phyloP scores from a whole-genome alignment of 2,888 invertebrate genomes.

The Troglohyphantes excavatus region DNA sequence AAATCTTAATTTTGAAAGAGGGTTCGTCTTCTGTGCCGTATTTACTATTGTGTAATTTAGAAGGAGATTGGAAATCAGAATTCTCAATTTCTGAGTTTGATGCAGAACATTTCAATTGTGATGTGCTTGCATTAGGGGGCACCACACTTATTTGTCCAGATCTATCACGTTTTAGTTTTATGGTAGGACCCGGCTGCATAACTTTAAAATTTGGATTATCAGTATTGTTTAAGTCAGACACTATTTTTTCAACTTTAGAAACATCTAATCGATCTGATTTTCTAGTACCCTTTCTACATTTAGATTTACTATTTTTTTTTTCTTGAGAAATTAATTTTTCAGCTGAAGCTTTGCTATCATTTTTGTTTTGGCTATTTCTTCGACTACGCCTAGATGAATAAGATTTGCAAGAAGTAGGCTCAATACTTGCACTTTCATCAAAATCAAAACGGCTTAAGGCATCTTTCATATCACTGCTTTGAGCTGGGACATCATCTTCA shows the following conservation, averaged over 20 bases:
- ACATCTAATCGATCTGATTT: not conserved
- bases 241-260: not conserved
- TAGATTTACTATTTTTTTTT: not conserved
- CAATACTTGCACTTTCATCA: constrained; percentile 8
- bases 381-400: not conserved
- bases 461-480: not conserved
- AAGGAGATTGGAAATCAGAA: no score
- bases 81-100: no score
- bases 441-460: constrained; percentile 25
- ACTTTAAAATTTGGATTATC: no score
- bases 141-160: no score
- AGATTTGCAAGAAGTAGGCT: not conserved
- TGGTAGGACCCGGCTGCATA: no score
- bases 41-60: no score
- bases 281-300: not conserved
- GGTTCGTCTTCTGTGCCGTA: no score
- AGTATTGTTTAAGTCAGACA: no score
- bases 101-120: no score
- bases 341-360: not conserved
- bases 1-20: not conserved
- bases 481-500: not conserved
- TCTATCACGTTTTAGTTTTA: no score
- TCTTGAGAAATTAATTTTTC: not conserved
- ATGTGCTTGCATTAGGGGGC: no score
- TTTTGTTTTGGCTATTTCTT: not conserved